Evolutionary conservation across 2,888 invertebrate species (phyloP).

Genomic region (Ommatoiulus sabulosus): DNA sequence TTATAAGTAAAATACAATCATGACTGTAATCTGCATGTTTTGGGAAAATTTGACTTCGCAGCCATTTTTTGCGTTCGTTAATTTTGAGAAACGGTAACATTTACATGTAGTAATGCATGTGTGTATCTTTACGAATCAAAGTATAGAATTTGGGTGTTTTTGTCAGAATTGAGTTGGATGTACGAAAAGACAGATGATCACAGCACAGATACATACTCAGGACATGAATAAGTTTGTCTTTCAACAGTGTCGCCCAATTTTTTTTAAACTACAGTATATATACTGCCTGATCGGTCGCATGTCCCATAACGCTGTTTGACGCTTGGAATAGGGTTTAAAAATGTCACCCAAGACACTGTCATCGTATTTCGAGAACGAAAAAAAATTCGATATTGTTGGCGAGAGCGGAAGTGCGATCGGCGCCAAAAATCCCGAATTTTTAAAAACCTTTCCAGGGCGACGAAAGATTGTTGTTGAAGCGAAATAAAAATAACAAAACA

Average conservation of each 20-base stretch:
- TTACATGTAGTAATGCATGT: neutral
- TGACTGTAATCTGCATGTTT: too few species aligned
- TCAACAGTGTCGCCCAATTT: neutral
- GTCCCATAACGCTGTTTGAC: neutral
- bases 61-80: too few species aligned
- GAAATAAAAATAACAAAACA: neutral
- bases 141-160: neutral
- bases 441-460: neutral
- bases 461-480: neutral
- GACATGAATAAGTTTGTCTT: constrained; percentile 38
- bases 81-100: too few species aligned
- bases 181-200: neutral
- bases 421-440: constrained; percentile 21
- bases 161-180: too few species aligned
- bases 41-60: too few species aligned
- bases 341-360: constrained; percentile 9
- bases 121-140: neutral
- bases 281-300: neutral
- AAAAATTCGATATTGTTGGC: constrained; percentile 27
- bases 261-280: neutral
- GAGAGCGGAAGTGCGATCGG: constrained; percentile 43
- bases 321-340: neutral
- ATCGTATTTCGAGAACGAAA: constrained; percentile 1
- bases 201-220: neutral
- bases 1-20: too few species aligned